phyloP scores from a whole-genome alignment of 2,797 vertebrate genomes.

The Liasis olivaceus region DNA sequence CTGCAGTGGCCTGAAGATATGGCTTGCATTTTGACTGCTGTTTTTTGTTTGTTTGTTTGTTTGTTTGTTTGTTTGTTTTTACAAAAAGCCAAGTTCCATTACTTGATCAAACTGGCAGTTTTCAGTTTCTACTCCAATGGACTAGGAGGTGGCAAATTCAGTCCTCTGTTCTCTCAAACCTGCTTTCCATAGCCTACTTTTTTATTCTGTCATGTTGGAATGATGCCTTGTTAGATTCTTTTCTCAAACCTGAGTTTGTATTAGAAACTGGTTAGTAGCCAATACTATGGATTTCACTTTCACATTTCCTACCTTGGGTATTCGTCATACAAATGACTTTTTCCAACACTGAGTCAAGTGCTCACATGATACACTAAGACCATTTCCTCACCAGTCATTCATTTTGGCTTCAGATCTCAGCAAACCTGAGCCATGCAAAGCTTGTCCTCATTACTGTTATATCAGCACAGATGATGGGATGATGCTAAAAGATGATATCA shows the following conservation, averaged over 20 bases:
- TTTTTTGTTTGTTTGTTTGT: not conserved
- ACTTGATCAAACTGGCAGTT: conserved; percentile 52
- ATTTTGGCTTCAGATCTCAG: not conserved
- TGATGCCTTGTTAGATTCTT: conserved; percentile 60
- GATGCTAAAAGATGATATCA: not conserved
- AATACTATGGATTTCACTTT: conserved; percentile 14
- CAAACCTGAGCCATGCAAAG: not conserved
- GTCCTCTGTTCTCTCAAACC: conserved; percentile 79
- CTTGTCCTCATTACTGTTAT: not conserved
- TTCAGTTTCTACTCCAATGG: conserved; percentile 74
- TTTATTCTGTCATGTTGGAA: conserved; percentile 59
- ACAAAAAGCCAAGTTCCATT: conserved; percentile 29
- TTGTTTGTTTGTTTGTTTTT: not conserved
- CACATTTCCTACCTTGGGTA: conserved; percentile 36
- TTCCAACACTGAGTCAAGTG: conserved; percentile 7
- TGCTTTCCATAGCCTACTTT: conserved; percentile 85
- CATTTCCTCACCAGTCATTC: not conserved
- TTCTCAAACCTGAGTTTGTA: conserved; percentile 60
- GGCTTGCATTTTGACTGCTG: not conserved
- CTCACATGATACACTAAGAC: not conserved
- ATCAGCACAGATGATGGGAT: not conserved
- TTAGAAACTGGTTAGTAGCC: conserved; percentile 59
- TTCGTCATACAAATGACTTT: conserved; percentile 32
- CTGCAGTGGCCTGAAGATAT: not conserved
- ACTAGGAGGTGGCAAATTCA: conserved; percentile 89